Percentiles rank a stretch among this genome's conserved stretches.
Conservation (phyloP, 2,797 vertebrate species). For the Tauraco hartlaubi region DNA sequence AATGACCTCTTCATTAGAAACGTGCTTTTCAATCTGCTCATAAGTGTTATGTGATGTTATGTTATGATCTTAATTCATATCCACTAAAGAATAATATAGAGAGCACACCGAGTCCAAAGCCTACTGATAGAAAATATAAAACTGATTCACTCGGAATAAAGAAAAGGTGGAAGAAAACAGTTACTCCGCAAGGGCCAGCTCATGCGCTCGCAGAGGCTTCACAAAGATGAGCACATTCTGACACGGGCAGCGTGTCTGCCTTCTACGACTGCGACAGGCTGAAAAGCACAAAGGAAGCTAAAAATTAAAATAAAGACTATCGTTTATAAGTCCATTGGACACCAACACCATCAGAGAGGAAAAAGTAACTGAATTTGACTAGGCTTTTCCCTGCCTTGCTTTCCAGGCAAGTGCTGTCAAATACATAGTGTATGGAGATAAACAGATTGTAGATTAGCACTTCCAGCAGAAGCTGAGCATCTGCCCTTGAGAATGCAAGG, state of each 20-base stretch:
- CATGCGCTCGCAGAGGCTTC: not conserved
- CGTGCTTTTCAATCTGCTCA: not conserved
- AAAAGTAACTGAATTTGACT: slow-evolving; percentile 13
- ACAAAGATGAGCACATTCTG: not conserved
- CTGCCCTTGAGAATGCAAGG: slow-evolving; percentile 75
- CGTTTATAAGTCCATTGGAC: not conserved
- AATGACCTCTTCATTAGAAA: not conserved
- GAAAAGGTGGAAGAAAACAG: not conserved
- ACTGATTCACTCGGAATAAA: not conserved
- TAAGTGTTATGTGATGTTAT: not conserved
- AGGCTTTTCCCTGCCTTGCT: not conserved
- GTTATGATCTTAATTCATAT: not conserved
- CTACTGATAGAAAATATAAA: not conserved
- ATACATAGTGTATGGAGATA: slow-evolving; percentile 30
- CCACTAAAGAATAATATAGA: not conserved
- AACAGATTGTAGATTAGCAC: slow-evolving; percentile 50
- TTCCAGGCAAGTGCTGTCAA: slow-evolving; percentile 52
- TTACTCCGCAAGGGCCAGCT: not conserved
- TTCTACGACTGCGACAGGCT: not conserved
- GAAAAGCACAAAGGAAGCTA: slow-evolving; percentile 28
- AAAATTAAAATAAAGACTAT: not conserved
- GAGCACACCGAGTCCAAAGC: not conserved
- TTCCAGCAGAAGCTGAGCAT: slow-evolving; percentile 55
- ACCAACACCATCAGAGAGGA: not conserved
- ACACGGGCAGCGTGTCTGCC: not conserved